Evolutionary conservation across 64 coral and sea anemone species (phyloP).

Genomic region (Pachyseris speciosa): DNA sequence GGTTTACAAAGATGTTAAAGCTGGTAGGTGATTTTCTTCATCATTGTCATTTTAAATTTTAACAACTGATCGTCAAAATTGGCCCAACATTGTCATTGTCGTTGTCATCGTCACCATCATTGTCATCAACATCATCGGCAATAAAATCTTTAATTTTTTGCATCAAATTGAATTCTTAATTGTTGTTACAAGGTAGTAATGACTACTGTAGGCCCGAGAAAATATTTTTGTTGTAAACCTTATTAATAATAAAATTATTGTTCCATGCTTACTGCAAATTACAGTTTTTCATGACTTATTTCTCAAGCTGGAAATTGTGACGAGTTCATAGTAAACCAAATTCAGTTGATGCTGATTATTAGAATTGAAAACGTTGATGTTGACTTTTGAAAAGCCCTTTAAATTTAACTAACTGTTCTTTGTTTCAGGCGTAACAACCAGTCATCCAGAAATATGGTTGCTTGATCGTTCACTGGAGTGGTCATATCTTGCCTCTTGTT

Average conservation of each 20-base stretch:
- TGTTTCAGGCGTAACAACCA: slow-evolving; percentile 76
- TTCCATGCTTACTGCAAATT: no score
- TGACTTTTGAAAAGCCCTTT: background rate
- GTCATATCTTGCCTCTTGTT: slow-evolving; percentile 80
- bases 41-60: background rate
- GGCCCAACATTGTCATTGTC: background rate
- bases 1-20: slow-evolving; percentile 90
- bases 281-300: background rate
- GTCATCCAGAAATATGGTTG: slow-evolving; percentile 95
- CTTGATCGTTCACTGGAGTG: slow-evolving; percentile 92
- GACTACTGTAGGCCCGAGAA: no score
- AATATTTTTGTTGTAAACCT: no score
- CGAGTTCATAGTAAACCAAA: no score
- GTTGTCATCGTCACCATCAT: background rate
- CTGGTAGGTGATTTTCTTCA: slow-evolving; percentile 57
- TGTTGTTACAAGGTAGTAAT: no score
- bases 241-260: no score
- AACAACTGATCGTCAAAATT: no score
- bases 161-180: no score
- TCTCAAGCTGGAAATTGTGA: no score
- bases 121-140: background rate
- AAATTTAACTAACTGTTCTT: background rate
- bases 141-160: no score
- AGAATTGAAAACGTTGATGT: background rate
- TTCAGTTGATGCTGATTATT: background rate